Evolutionary conservation across 2,113 vertebrate species (phyloP), one percentile per base, ranked within the genome.

Genomic region (Sorex fumeus): DNA sequence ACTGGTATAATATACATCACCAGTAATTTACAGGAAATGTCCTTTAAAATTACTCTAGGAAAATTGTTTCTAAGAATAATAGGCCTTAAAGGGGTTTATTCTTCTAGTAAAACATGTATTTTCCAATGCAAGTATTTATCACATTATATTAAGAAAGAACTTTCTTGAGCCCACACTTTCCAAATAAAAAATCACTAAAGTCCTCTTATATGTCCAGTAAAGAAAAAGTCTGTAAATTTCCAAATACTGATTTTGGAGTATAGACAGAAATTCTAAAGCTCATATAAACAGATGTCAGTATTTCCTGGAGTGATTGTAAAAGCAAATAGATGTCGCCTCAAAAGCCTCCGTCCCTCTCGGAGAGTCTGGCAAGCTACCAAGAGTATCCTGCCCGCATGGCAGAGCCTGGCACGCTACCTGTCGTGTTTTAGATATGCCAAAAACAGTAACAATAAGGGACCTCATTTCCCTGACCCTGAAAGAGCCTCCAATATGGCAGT

Each of bases 81-180:
- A 34, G 32, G 74, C 79, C 92, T 81, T 71, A 30, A 91, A 91
- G 93, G 90, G 88, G 79, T n/a, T 93, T 27, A 57, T 23, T n/a
- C 40, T 86, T 72, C 79, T 81, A 27, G 3, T 81, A 87, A 66
- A 57, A 71, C 57, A 87, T 2, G 1, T 28, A 53, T 92, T 90
- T 87, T 74, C 75, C 91, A 86, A 70, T 67, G 93, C 53, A 91
- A 93, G 64, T 75, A 34, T 93, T 94, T 93, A 81, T 84, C 88
- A 94, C 6, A 81, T 40, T 79, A 90, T 81, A 86, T 88, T 88
- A 93, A 93, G 92, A 90, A 95, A 92, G 67, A 92, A 83, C 34
- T 96, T 93, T 82, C 34, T 21, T 91, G 50, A 88, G 30, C n/a
- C 19, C 47, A 27, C 45, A 72, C 53, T 94, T 95, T 91, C 50